Evolutionary conservation across 2,888 invertebrate genomes (phyloP).

Genomic region (Anarsia innoxiella): DNA sequence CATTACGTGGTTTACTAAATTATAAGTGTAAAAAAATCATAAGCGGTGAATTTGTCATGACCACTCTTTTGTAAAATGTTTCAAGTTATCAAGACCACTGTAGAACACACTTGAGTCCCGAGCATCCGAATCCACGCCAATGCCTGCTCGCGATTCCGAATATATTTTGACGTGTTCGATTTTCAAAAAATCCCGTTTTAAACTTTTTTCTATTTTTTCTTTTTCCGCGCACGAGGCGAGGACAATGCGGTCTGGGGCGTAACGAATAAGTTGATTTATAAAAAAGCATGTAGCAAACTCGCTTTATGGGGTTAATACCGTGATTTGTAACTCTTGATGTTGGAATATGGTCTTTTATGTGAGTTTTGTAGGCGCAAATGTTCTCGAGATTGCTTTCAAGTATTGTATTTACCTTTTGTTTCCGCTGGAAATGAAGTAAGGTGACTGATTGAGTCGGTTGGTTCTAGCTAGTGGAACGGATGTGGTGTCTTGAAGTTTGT

Average conservation of each 20-base stretch:
- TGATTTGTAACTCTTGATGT: constrained; percentile 46
- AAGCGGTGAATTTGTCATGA: too few species aligned
- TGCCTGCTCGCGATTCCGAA: constrained; percentile 35
- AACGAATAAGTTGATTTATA: constrained; percentile 68
- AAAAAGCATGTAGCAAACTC: constrained; percentile 35
- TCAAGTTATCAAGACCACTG: constrained; percentile 15
- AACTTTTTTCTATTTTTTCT: constrained; percentile 34
- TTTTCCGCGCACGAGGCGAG: constrained; percentile 44
- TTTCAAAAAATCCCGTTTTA: constrained; percentile 30
- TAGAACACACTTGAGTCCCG: constrained; percentile 15
- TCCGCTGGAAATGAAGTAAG: constrained; percentile 9
- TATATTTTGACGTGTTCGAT: constrained; percentile 60
- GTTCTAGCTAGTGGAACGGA: too few species aligned
- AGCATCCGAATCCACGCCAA: constrained; percentile 32
- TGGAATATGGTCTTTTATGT: constrained; percentile 32
- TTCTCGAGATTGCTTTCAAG: constrained; percentile 33
- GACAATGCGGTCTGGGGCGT: constrained; percentile 61
- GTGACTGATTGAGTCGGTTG: background rate
- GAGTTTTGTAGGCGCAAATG: constrained; percentile 38
- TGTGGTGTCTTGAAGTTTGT: too few species aligned
- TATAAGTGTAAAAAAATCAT: too few species aligned
- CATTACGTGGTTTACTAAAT: too few species aligned
- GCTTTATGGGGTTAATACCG: constrained; percentile 28
- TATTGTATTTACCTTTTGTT: constrained; percentile 33
- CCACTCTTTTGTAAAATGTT: too few species aligned